phyloP scores from a whole-genome alignment of 2,797 vertebrate species.

The Salmo trutta region DNA sequence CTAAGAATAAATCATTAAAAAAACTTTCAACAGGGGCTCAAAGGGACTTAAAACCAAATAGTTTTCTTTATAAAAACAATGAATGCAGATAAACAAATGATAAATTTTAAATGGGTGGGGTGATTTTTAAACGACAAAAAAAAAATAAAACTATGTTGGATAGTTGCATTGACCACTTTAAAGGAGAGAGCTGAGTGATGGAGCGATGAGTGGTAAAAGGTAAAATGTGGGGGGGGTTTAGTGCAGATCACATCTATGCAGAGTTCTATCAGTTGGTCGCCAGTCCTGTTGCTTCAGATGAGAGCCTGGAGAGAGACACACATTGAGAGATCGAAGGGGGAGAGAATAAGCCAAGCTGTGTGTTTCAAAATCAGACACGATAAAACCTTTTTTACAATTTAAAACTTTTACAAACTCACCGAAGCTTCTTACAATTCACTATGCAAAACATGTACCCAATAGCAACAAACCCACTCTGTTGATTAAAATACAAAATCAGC shows the following conservation, averaged over 20 bases:
- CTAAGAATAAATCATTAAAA: conserved; percentile 57
- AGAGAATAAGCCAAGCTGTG: conserved; percentile 69
- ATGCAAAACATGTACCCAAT: not conserved
- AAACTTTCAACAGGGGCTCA: conserved; percentile 62
- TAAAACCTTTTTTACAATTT: not conserved
- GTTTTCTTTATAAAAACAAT: conserved; percentile 67
- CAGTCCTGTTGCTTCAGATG: conserved; percentile 96
- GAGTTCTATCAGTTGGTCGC: conserved; percentile 87
- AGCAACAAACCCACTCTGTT: not conserved
- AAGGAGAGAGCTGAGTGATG: conserved; percentile 25
- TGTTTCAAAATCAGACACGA: conserved; percentile 15
- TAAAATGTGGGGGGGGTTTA: conserved; percentile 85
- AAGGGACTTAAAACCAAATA: conserved; percentile 65
- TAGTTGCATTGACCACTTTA: conserved; percentile 87
- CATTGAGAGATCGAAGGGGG: conserved; percentile 45
- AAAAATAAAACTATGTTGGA: conserved; percentile 68
- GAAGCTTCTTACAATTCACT: not conserved
- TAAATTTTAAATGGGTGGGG: conserved; percentile 55
- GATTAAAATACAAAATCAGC: not conserved
- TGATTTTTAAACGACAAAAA: conserved; percentile 65
- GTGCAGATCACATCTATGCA: conserved; percentile 75
- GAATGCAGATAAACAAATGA: conserved; percentile 63
- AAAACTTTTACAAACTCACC: not conserved
- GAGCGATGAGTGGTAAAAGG: conserved; percentile 68
- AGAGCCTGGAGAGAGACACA: conserved; percentile 82